Evolutionary conservation across 1,140 invertebrate genomes (phyloP), one percentile per base, ranked within the genome.

Genomic region (Drosophila tani): DNA sequence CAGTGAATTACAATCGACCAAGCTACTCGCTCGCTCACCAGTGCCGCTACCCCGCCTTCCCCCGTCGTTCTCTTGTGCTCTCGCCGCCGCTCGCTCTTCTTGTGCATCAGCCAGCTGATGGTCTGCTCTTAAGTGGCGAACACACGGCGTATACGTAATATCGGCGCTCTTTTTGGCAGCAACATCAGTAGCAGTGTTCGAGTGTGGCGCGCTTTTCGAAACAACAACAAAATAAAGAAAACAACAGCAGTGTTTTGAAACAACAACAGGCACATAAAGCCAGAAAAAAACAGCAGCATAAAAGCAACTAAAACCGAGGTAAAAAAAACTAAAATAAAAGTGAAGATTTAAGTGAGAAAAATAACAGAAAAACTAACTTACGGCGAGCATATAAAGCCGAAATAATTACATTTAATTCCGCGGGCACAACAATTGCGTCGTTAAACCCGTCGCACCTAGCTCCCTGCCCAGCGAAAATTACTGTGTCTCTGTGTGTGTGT

Each of bases 381-480:
- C 51, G 43, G 17, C 27, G 43, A 29, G 27, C 19, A 47, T 46
- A 27, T 60, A 60, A 73, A 43, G 43, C 29, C 40, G 32, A 70
- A 67, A 60, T 60, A 73, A 74, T 79, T 51, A 74, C 35, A 75
- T 38, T 62, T 56, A 50, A 49, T 60, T 47, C 32, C 47, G 63
- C 59, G 56, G 56, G 46, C 19, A 50, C 43, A 60, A 80, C 67
- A 75, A 81, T 71, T 83, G 80, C 81, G 83, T 62, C 76, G 71
- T 87, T 83, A 58, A 80, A 45, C 49, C 62, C 17, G 46, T 29
- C 67, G 65, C 47, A 40, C 35, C 24, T 59, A 38, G 3, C 43
- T 41, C 47, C 50, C 32, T 15, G 46, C 19, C 70, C 35, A 14
- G 27, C 56, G 27, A 50, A 60, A 84, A 68, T 63, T 43, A 68